These are phyloP conservation scores for Erpetoichthys calabaricus DNA, from an alignment of 2,797 vertebrate species.

Conservation along the genomic window DNA sequence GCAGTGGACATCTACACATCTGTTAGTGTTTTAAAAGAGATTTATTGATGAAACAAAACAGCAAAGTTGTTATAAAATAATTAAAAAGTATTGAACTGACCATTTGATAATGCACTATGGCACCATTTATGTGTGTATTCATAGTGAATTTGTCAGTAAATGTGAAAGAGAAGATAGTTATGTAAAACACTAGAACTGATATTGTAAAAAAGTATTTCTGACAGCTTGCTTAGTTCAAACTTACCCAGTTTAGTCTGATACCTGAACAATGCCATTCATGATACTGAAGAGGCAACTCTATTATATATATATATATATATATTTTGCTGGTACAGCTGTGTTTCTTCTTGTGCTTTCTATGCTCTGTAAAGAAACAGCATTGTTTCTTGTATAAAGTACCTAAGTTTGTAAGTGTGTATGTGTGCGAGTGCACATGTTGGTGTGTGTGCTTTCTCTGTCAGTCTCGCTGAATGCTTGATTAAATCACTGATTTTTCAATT, in stretches of 20 bases:
- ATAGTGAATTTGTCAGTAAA: conserved; percentile 21
- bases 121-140: conserved; percentile 1
- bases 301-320: conserved; percentile 29
- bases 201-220: background rate
- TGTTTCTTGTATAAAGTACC: conserved; percentile 23
- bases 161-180: conserved; percentile 17
- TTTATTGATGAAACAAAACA: too few relatives aligned
- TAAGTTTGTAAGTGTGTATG: background rate
- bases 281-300: conserved; percentile 21
- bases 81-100: too few relatives aligned
- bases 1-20: too few relatives aligned
- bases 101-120: too few relatives aligned
- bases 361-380: conserved; percentile 15
- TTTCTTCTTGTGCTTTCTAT: conserved; percentile 18
- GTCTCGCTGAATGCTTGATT: conserved; percentile 18
- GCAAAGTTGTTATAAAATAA: too few relatives aligned
- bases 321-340: conserved; percentile 35
- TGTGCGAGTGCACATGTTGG: conserved; percentile 8
- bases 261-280: conserved; percentile 11
- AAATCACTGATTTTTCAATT: conserved; percentile 23
- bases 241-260: background rate
- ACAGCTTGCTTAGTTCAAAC: too few relatives aligned
- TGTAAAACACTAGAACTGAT: conserved; percentile 33
- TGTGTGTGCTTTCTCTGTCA: conserved; percentile 19
- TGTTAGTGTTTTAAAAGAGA: too few relatives aligned